These are phyloP conservation scores for Perca fluviatilis DNA, from an alignment of 2,113 vertebrate species.

Conservation along the genomic window DNA sequence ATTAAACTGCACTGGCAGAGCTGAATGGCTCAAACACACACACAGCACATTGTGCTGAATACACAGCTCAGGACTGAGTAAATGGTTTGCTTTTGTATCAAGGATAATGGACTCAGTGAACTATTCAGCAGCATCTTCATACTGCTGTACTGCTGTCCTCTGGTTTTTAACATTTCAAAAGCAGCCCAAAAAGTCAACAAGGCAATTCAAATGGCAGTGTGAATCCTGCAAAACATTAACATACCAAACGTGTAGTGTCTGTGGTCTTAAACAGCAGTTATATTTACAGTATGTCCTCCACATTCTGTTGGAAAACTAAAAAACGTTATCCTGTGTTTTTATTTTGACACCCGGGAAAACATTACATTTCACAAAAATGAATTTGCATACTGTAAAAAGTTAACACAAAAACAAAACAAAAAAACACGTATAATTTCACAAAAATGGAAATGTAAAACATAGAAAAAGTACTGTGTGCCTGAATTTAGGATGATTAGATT, in stretches of 20 bases:
- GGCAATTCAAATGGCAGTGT: not conserved
- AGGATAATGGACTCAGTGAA: conserved; percentile 10
- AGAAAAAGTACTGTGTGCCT: no score
- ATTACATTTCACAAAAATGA: no score
- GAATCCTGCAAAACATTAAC: conserved; percentile 2
- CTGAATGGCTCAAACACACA: conserved; percentile 1
- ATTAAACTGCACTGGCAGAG: not conserved
- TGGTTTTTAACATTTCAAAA: conserved; percentile 4
- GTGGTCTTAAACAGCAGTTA: no score
- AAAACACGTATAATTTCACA: no score
- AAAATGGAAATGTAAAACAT: no score
- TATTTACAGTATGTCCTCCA: not conserved
- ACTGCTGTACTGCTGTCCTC: not conserved
- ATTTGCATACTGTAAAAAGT: no score
- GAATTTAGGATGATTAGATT: no score
- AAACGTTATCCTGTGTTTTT: not conserved
- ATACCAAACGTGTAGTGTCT: not conserved
- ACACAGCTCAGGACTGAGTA: not conserved
- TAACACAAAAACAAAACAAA: no score
- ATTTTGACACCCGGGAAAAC: not conserved
- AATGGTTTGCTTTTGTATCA: conserved; percentile 14
- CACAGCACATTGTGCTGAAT: not conserved
- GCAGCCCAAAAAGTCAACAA: not conserved
- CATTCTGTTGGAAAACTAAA: not conserved
- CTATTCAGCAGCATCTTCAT: not conserved